phyloP scores from a whole-genome alignment of 2,797 vertebrate genomes.

The Podarcis siculus region DNA sequence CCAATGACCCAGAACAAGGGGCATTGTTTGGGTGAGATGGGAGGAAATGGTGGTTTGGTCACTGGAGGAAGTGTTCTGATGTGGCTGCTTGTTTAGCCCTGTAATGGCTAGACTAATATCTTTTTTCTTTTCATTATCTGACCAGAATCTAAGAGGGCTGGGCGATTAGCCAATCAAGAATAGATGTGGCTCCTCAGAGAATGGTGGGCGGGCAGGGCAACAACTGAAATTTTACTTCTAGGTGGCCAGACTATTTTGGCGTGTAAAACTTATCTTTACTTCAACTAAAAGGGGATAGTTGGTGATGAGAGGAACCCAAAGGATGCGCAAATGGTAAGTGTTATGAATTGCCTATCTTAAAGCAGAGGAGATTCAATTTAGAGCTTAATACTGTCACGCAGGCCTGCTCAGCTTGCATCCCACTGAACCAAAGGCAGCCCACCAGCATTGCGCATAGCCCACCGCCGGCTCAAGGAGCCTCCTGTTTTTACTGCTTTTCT shows the following conservation, averaged over 20 bases:
- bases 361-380: constrained; percentile 16
- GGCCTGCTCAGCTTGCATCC: too few relatives aligned
- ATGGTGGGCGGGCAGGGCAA: neutral
- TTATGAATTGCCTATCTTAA: neutral
- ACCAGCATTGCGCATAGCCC: neutral
- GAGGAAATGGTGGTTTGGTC: neutral
- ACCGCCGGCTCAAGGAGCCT: neutral
- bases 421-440: too few relatives aligned
- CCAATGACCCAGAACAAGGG: too few relatives aligned
- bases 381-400: neutral
- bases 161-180: neutral
- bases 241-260: constrained; percentile 33
- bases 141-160: neutral
- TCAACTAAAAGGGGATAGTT: constrained; percentile 25
- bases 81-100: neutral
- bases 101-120: neutral
- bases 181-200: neutral
- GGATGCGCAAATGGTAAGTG: neutral
- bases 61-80: neutral
- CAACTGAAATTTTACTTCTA: constrained; percentile 35
- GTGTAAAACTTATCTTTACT: constrained; percentile 30
- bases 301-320: constrained; percentile 32
- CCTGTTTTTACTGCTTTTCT: neutral
- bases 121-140: neutral
- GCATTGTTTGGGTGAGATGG: neutral